These are phyloP conservation scores for Gymnosoma rotundatum DNA, from an alignment of 2,888 invertebrate species.

Conservation along the genomic window DNA sequence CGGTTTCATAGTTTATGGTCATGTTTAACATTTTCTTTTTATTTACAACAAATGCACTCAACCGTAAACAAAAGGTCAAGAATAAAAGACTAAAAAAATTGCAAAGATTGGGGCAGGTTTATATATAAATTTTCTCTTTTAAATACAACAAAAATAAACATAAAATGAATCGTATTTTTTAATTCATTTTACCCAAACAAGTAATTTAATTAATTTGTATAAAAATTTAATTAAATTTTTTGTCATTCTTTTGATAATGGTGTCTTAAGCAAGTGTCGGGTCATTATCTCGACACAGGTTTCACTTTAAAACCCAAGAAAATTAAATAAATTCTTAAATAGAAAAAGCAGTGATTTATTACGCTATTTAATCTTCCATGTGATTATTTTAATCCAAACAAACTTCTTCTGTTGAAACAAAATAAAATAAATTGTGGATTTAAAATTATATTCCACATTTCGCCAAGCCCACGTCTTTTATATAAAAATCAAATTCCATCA, in stretches of 20 bases:
- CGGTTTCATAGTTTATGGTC: constrained; percentile 29
- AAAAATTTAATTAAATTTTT: too few species aligned
- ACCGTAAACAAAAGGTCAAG: constrained; percentile 25
- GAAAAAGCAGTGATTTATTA: background rate
- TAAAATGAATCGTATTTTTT: too few species aligned
- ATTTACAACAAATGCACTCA: background rate
- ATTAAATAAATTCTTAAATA: too few species aligned
- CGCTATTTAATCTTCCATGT: background rate
- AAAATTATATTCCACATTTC: background rate
- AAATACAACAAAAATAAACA: background rate
- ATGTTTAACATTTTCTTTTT: constrained; percentile 37
- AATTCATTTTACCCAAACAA: too few species aligned
- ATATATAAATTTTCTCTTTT: background rate
- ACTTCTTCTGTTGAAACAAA: background rate
- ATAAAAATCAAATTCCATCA: background rate
- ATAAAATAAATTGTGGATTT: constrained; percentile 26
- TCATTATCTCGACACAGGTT: background rate
- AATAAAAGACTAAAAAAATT: background rate
- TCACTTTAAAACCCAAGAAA: background rate
- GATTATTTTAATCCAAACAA: background rate
- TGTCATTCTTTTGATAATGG: too few species aligned
- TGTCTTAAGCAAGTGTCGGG: too few species aligned
- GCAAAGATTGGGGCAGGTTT: background rate
- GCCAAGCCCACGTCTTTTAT: background rate
- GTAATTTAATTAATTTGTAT: too few species aligned